These are phyloP conservation scores for Protobothrops mucrosquamatus DNA, from an alignment of 2,113 vertebrate genomes.

Conservation along the genomic window DNA sequence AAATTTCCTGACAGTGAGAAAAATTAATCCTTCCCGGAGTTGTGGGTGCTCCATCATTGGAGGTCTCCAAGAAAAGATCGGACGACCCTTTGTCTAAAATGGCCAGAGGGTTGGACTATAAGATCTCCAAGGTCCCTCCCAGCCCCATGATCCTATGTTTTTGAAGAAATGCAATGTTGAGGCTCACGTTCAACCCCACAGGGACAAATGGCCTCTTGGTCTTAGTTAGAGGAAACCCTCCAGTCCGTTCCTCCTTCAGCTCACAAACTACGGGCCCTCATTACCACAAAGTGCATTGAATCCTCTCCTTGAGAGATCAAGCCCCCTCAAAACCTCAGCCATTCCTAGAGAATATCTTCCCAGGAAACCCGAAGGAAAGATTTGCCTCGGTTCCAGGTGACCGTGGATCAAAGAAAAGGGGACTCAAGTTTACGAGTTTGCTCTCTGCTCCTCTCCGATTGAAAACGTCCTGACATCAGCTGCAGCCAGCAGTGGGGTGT, in stretches of 20 bases:
- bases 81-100: too few species aligned
- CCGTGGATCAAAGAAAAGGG: neutral
- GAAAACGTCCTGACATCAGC: constrained; percentile 71
- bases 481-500: constrained; percentile 67
- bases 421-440: constrained; percentile 34
- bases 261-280: neutral
- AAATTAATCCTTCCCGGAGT: too few species aligned
- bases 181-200: too few species aligned
- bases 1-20: too few species aligned
- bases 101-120: too few species aligned
- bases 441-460: constrained; percentile 65
- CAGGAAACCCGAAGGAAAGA: neutral
- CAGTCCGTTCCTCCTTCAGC: neutral
- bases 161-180: neutral
- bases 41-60: too few species aligned
- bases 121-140: too few species aligned
- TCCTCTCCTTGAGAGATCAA: neutral
- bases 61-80: too few species aligned
- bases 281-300: neutral
- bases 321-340: neutral
- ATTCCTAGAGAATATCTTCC: neutral
- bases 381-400: neutral
- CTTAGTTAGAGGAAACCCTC: too few species aligned
- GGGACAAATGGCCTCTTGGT: too few species aligned
- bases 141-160: too few species aligned